phyloP scores from a whole-genome alignment of 2,888 invertebrate genomes.

The Tiliacea aurago region DNA sequence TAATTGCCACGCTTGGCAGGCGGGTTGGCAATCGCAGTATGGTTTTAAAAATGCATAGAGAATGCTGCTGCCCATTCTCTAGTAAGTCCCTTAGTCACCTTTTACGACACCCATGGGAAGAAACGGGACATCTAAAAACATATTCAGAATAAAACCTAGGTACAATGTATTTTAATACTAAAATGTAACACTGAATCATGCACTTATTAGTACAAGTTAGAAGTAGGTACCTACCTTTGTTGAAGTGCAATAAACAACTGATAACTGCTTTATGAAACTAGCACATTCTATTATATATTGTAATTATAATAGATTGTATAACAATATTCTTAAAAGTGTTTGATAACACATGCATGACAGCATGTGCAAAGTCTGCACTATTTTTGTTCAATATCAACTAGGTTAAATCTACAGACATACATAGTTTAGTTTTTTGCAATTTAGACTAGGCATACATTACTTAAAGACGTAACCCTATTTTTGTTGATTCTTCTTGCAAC shows the following conservation, averaged over 20 bases:
- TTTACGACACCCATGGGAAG: too few relatives aligned
- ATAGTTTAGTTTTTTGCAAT: constrained; percentile 25
- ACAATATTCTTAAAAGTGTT: constrained; percentile 22
- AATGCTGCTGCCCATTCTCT: too few relatives aligned
- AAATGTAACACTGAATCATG: not conserved
- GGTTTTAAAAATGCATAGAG: too few relatives aligned
- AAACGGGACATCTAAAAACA: too few relatives aligned
- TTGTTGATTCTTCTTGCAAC: not conserved
- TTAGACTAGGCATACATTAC: constrained; percentile 15
- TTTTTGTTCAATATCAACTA: constrained; percentile 30
- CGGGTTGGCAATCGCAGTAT: too few relatives aligned
- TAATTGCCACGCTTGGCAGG: too few relatives aligned
- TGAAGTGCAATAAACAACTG: constrained; percentile 32
- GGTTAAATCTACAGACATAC: constrained; percentile 38
- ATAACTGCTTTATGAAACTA: constrained; percentile 15
- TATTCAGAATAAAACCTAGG: too few relatives aligned
- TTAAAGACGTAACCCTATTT: too few relatives aligned
- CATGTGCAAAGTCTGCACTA: constrained; percentile 21
- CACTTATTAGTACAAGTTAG: not conserved
- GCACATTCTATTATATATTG: constrained; percentile 2
- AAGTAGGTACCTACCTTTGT: not conserved
- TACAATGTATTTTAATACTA: not conserved
- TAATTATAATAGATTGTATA: not conserved
- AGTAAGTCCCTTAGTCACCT: too few relatives aligned
- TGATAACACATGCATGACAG: constrained; percentile 19